Conservation (phyloP, 2,888 invertebrate genomes). For the Scaptomyza tumidula region DNA sequence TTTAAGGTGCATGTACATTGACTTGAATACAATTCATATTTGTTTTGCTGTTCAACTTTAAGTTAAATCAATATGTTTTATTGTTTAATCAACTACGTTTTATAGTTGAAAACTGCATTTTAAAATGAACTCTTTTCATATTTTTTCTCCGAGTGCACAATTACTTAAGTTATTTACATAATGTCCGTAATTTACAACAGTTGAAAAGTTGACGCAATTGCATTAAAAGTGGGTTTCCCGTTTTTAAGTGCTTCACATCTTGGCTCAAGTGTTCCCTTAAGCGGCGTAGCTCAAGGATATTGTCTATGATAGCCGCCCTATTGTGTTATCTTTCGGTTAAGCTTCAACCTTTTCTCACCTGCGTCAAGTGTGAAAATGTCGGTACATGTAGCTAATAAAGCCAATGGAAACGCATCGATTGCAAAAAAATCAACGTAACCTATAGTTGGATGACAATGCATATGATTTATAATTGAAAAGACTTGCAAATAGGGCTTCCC, state of each 20-base stretch:
- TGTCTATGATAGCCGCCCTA: not conserved
- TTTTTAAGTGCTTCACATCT: conserved; percentile 5
- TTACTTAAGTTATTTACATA: not conserved
- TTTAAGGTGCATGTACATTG: no score
- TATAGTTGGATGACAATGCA: conserved; percentile 10
- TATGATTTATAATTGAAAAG: conserved; percentile 14
- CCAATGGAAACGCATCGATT: not conserved
- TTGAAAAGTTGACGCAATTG: not conserved
- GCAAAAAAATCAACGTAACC: conserved; percentile 3
- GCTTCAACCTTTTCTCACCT: conserved; percentile 39
- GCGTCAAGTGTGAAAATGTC: conserved; percentile 35
- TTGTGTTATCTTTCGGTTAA: conserved; percentile 25
- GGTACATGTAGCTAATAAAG: conserved; percentile 5
- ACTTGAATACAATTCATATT: no score
- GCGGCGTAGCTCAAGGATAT: conserved; percentile 23
- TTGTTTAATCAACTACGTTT: no score
- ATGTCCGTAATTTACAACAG: not conserved
- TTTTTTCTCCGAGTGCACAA: no score
- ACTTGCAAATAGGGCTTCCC: conserved; percentile 40
- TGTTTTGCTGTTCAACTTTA: no score
- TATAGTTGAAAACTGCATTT: no score
- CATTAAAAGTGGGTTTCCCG: conserved; percentile 13
- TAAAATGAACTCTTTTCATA: no score
- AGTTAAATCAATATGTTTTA: no score
- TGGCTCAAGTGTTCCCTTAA: not conserved